Base-by-base conservation (phyloP, 23 tunicate species). In the Phallusia fumigata region DNA sequence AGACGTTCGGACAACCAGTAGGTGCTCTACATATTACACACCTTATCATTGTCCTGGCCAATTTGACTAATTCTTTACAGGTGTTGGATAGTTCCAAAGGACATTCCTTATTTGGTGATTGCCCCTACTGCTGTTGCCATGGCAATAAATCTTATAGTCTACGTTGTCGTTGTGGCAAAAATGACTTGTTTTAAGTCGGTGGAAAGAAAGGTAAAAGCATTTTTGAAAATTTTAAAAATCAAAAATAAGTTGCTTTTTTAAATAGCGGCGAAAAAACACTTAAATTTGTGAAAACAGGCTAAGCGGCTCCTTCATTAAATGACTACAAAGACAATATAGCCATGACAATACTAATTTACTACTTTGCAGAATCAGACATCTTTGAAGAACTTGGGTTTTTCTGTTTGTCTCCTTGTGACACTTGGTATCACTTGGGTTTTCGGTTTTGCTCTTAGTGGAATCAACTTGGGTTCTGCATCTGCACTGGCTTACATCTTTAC, bases 351-450 rank as follows among this genome's bases (percentile, higher is more conserved):
- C n/a, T n/a, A n/a, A 6, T 58, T 58, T 22, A 58, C 13, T 58
- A 24, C 28, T 6, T 58, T 58, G 69, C 28, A 58, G 69, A 58
- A 58, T 1, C 69, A 58, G 69, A 58, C 69, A 3, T 58, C 69
- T 16, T 3, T 21, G 5, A 58, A 58, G 28, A 13, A 58, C 13
- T 58, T 58, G 69, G 11, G 28, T 21, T 58, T 58, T 58, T 58
- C 69, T 16, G 69, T 58, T 24, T 58, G 69, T 24, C 28, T 58
- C 5, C 28, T 58, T 24, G 69, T 13, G 3, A 58, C 69, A 3
- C 69, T 58, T 58, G 69, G 69, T 24, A 58, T 58, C 28, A 58
- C 69, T 24, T 58, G 69, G 69, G 28, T 58, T 58, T 58, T 58
- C 28, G 69, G 69, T 5, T 58, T 58, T 13, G 28, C 28, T 58